phyloP scores from a whole-genome alignment of 2,797 vertebrate genomes.

The Petrocephalus sullivani region DNA sequence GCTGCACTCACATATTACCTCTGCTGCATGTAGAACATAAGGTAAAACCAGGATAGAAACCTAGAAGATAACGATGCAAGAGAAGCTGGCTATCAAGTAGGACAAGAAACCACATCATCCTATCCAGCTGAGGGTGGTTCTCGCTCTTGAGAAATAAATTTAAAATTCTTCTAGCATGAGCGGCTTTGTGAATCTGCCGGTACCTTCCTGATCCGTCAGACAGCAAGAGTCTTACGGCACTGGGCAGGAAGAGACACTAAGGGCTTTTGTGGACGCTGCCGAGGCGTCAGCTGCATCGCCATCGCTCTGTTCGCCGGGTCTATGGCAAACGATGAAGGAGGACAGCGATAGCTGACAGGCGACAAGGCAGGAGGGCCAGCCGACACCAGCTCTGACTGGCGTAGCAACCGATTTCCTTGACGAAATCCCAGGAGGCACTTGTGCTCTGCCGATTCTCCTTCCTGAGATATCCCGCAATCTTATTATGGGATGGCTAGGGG shows the following conservation, averaged over 20 bases:
- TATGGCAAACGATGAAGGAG: background rate
- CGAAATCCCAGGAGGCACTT: slow-evolving; percentile 39
- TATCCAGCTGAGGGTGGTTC: background rate
- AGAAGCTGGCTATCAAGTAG: background rate
- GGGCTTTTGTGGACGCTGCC: background rate
- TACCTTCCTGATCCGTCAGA: background rate
- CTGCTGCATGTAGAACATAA: background rate
- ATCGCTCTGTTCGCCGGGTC: background rate
- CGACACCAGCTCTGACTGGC: slow-evolving; percentile 11
- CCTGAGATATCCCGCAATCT: slow-evolving; percentile 34
- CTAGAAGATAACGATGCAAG: background rate
- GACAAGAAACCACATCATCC: background rate
- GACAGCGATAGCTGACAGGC: background rate
- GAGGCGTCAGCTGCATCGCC: background rate
- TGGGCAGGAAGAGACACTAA: background rate
- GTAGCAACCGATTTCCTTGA: slow-evolving; percentile 39
- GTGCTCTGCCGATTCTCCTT: slow-evolving; percentile 48
- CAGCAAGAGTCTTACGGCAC: background rate
- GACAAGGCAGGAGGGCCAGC: slow-evolving; percentile 27
- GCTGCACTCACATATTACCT: background rate
- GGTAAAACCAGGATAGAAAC: background rate
- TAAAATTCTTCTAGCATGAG: background rate
- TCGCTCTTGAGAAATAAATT: background rate
- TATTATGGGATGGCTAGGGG: slow-evolving; percentile 44
- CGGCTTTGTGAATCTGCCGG: background rate